Evolutionary conservation across 2,888 invertebrate species (phyloP).

Genomic region (Phyto melanocephala): DNA sequence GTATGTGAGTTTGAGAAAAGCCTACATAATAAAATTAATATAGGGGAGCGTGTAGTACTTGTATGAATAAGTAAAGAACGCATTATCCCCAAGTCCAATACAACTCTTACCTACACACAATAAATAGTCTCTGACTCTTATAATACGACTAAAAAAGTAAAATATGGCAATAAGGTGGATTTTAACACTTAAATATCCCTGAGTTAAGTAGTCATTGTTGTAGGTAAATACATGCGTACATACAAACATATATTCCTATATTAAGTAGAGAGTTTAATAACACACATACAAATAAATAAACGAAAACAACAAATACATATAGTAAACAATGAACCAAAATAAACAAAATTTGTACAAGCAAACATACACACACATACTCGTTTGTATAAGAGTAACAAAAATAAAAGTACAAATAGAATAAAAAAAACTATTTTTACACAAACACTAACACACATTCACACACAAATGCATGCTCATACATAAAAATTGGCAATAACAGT

Average conservation of each 20-base stretch:
- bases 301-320: not conserved
- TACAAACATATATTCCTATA: not conserved
- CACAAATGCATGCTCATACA: too few relatives aligned
- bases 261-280: not conserved
- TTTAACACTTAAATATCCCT: conserved; percentile 45
- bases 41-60: not conserved
- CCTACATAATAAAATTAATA: not conserved
- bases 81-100: conserved; percentile 8
- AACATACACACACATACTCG: conserved; percentile 18
- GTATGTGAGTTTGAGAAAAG: not conserved
- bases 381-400: not conserved
- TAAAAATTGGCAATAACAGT: conserved; percentile 66
- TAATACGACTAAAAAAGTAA: conserved; percentile 11
- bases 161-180: conserved; percentile 53
- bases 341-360: conserved; percentile 31
- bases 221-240: conserved; percentile 15
- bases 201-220: conserved; percentile 36
- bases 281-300: not conserved
- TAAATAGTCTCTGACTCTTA: not conserved
- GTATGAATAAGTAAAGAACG: not conserved
- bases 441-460: not conserved
- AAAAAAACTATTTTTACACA: conserved; percentile 1
- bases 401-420: not conserved
- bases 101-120: not conserved
- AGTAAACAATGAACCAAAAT: conserved; percentile 18